Base-by-base conservation (phyloP, 2,113 vertebrate genomes). In the Elephantulus edwardii region DNA sequence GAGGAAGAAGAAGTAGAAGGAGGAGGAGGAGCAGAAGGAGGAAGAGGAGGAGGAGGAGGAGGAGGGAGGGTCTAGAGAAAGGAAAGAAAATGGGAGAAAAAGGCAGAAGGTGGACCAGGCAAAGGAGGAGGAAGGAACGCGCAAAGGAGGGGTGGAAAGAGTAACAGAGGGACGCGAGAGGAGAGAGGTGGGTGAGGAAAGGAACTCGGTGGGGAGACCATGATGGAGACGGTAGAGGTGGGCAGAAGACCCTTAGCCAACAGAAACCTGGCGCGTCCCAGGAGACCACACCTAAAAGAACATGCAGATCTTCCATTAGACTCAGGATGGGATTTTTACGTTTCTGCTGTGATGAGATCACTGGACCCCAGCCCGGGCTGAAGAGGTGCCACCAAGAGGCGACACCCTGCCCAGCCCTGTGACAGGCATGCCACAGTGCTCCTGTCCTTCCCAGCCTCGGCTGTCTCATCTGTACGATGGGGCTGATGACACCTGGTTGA, bases 191-290 rank as follows among this genome's bases (percentile, higher is more conserved):
- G 58, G n/a, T 66, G n/a, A 19, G 20, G 22, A 5, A 38, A 28
- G 33, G 30, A 6, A 2, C 5, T 16, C 44, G 0, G 0, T 1
- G 10, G 28, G 5, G 10, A 48, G n/a, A 35, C 9, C 42, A 5
- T 1, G 8, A 7, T 2, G 52, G 42, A 44, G 6, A 26, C 3
- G 0, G 7, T 0, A 5, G 64, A 8, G 22, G 3, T 0, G 5
- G 26, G 6, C 3, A 6, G 58, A 40, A 28, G 70, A 42, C 48
- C 6, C 52, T 33, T 26, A 1, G 8, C 35, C 62, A 64, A 16
- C 33, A 50, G 44, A 22, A 4, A 44, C 22, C 0, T 4, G 33
- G 22, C 1, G 0, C 8, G 2, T 9, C 44, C 17, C 4, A 2
- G 76, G 35, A 48, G 35, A 46, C 3, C 0, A 13, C 1, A 5